These are phyloP conservation scores for Diaperis boleti DNA, from an alignment of 2,888 invertebrate species.

Conservation along the genomic window DNA sequence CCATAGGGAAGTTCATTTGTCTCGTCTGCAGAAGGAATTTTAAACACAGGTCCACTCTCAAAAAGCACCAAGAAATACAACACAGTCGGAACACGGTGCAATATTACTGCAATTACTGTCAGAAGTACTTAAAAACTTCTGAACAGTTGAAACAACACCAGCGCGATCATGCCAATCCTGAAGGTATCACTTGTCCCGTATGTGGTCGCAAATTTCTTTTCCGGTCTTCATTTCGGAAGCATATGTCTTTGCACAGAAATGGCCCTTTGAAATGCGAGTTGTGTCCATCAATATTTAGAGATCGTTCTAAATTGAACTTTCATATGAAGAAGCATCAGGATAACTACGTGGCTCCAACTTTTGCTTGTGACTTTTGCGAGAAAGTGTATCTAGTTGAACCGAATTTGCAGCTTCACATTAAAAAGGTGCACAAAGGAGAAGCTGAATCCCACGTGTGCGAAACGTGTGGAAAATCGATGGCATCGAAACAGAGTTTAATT, in stretches of 20 bases:
- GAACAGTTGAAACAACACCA: not conserved
- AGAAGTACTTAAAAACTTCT: not conserved
- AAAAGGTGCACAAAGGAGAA: slow-evolving; percentile 59
- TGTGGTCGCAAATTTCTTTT: slow-evolving; percentile 1
- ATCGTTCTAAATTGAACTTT: slow-evolving; percentile 51
- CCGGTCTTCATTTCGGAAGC: not conserved
- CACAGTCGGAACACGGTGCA: not conserved
- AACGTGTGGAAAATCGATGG: slow-evolving; percentile 69
- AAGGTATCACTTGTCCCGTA: not conserved
- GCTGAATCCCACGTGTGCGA: slow-evolving; percentile 61
- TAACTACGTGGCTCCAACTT: slow-evolving; percentile 39
- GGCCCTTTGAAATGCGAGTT: not conserved
- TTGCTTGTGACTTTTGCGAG: slow-evolving; percentile 54
- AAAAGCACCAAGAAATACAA: not conserved
- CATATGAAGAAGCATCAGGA: slow-evolving; percentile 52
- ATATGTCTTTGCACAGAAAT: slow-evolving; percentile 2
- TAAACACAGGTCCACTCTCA: not conserved
- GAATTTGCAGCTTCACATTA: slow-evolving; percentile 51
- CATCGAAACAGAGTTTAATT: slow-evolving; percentile 59
- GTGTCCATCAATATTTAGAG: slow-evolving; percentile 42
- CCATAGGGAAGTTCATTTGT: not conserved
- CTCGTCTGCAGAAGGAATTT: not conserved
- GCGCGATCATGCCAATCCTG: not conserved
- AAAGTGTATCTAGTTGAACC: slow-evolving; percentile 66
- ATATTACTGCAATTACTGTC: not conserved